A percentile compares a stretch with the other conserved stretches of the same genome.
phyloP scores from a whole-genome alignment of 1,140 invertebrate species.

The Neodiprion pinetum region DNA sequence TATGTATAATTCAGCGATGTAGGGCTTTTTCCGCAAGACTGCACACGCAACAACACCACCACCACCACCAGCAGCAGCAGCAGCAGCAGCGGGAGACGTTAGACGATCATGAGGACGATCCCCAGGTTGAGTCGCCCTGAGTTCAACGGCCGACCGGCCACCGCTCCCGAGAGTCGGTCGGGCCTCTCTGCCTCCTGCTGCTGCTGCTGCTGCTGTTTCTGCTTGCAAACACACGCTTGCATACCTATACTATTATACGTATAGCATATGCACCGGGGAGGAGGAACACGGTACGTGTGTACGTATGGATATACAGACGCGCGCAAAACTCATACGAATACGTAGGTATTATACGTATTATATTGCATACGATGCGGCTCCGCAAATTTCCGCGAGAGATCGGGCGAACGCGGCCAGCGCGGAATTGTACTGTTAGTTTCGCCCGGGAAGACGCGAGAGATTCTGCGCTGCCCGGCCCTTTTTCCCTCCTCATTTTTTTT shows the following conservation, averaged over 20 bases:
- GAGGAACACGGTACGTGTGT: background rate
- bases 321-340: too few species aligned
- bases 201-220: too few species aligned
- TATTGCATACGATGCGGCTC: too few species aligned
- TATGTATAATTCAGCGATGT: too few species aligned
- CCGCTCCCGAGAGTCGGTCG: constrained; percentile 52
- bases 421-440: background rate
- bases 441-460: constrained; percentile 9
- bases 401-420: constrained; percentile 30
- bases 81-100: too few species aligned
- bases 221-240: background rate
- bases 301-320: too few species aligned
- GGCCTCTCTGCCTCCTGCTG: background rate
- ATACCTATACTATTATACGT: background rate
- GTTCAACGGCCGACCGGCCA: constrained; percentile 61
- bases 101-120: constrained; percentile 49
- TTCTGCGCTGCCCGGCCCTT: constrained; percentile 22
- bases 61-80: too few species aligned
- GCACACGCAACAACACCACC: too few species aligned
- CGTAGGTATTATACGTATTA: background rate
- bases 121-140: constrained; percentile 61
- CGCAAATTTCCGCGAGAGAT: constrained; percentile 19
- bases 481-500: constrained; percentile 16
- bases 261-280: background rate
- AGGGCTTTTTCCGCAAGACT: too few species aligned